Percentiles rank a stretch among this genome's conserved stretches.
Conservation (phyloP, 2,113 vertebrate species). For the Alligator sinensis region DNA sequence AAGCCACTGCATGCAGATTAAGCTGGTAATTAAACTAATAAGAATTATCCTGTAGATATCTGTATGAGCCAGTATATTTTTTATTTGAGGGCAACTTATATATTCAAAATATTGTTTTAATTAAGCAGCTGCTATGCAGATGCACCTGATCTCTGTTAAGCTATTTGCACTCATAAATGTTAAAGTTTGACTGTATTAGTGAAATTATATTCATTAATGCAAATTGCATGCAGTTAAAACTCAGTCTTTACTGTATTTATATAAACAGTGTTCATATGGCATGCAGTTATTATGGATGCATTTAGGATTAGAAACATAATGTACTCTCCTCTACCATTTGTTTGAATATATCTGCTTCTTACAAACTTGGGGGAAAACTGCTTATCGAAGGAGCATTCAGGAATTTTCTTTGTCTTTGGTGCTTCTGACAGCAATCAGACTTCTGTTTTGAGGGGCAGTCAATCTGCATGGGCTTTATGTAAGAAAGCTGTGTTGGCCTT, state of each 20-base stretch:
- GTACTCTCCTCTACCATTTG: neutral
- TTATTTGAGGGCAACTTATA: neutral
- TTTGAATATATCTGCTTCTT: neutral
- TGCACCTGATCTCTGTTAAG: conserved; percentile 15
- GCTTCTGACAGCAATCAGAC: neutral
- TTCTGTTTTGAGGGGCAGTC: neutral
- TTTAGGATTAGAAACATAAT: conserved; percentile 1
- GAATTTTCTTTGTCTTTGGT: neutral
- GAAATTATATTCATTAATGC: conserved; percentile 40
- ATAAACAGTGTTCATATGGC: conserved; percentile 5
- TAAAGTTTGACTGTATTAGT: conserved; percentile 40
- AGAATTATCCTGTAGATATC: neutral
- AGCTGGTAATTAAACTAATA: neutral
- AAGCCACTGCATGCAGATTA: neutral
- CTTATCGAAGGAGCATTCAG: neutral
- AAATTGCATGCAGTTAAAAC: conserved; percentile 27
- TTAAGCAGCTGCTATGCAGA: conserved; percentile 22
- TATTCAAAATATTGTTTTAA: conserved; percentile 11
- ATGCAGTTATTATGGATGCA: neutral
- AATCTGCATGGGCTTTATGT: neutral
- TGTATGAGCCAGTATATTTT: neutral
- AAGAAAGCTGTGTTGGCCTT: neutral
- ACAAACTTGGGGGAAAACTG: neutral
- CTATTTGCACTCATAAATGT: conserved; percentile 41
- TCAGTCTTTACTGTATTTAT: conserved; percentile 18